A percentile compares a stretch with the other conserved stretches of the same genome.
Evolutionary conservation across 1,140 invertebrate genomes (phyloP).

Genomic region (Stegodyphus mimosarum): DNA sequence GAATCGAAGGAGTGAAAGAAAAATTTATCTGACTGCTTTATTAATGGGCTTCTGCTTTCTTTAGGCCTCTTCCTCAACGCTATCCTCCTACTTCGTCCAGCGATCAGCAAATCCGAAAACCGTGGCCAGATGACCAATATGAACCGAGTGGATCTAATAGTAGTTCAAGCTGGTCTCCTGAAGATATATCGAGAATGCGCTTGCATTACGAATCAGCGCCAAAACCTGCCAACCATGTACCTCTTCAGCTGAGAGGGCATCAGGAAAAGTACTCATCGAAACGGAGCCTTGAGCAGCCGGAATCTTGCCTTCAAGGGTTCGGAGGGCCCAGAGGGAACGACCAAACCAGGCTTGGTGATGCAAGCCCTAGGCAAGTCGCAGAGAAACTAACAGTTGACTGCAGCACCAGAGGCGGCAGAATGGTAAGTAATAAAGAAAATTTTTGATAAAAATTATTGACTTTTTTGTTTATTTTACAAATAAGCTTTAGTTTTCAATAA

Average conservation of each 20-base stretch:
- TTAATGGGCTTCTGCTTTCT: background rate
- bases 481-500: too few relatives aligned
- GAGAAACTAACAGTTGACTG: conserved; percentile 14
- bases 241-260: conserved; percentile 29
- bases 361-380: background rate
- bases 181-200: background rate
- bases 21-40: too few relatives aligned
- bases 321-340: background rate
- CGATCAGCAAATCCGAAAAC: background rate
- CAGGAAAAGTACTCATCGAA: conserved; percentile 23
- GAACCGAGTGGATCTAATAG: background rate
- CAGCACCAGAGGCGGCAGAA: background rate
- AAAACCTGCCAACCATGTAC: conserved; percentile 45
- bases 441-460: background rate
- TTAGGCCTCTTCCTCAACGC: conserved; percentile 40
- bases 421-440: background rate
- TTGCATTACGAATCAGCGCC: conserved; percentile 39
- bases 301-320: background rate
- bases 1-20: too few relatives aligned
- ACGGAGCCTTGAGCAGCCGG: background rate
- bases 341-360: too few relatives aligned
- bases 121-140: conserved; percentile 19
- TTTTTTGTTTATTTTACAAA: too few relatives aligned
- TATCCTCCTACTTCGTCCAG: conserved; percentile 16
- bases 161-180: background rate